Conservation (phyloP, 2,888 invertebrate genomes). For the Epistrophella euchroma region DNA sequence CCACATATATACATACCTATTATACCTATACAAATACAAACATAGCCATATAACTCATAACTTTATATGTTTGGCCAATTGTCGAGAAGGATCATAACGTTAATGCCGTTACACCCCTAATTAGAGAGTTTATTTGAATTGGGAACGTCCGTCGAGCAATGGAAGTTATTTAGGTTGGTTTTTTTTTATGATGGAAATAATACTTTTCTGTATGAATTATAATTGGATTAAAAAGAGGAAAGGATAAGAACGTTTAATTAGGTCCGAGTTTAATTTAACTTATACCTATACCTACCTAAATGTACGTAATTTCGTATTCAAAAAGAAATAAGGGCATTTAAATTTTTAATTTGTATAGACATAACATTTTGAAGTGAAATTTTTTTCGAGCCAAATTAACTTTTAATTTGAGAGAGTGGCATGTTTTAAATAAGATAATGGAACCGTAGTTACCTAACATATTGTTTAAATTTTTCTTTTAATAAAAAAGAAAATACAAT, state of each 20-base stretch:
- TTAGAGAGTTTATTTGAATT: slow-evolving; percentile 71
- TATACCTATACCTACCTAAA: not conserved
- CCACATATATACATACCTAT: not conserved
- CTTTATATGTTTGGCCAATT: slow-evolving; percentile 73
- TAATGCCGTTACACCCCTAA: slow-evolving; percentile 75
- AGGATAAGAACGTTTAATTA: slow-evolving; percentile 68
- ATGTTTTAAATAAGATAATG: no score
- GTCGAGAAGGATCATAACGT: slow-evolving; percentile 75
- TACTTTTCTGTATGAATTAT: slow-evolving; percentile 26
- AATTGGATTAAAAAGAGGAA: slow-evolving; percentile 47
- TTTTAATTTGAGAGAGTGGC: no score
- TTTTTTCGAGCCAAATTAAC: no score
- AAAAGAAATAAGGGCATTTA: slow-evolving; percentile 3
- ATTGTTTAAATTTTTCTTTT: no score
- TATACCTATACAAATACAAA: not conserved
- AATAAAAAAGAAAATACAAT: no score
- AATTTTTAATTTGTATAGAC: slow-evolving; percentile 13
- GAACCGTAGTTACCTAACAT: no score
- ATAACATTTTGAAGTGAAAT: not conserved
- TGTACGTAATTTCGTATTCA: not conserved
- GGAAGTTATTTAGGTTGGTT: slow-evolving; percentile 38
- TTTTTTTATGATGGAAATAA: slow-evolving; percentile 48
- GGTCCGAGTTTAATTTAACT: slow-evolving; percentile 27
- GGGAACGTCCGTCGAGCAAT: slow-evolving; percentile 2
- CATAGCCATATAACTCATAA: slow-evolving; percentile 52